Evolutionary conservation across 2,797 vertebrate genomes (phyloP).

Genomic region (Austrolebias charrua): DNA sequence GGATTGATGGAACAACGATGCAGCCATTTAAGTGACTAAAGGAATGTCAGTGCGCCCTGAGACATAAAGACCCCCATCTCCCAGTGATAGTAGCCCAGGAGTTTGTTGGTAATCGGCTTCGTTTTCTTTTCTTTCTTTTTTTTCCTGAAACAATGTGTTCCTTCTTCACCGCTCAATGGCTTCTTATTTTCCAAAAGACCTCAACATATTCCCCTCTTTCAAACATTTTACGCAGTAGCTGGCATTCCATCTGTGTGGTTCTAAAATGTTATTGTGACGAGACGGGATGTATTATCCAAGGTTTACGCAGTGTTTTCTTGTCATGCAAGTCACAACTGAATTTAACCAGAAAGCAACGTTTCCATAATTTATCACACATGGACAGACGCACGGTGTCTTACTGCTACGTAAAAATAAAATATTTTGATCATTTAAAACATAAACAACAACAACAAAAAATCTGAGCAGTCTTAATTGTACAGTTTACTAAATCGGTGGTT

Average conservation of each 20-base stretch:
- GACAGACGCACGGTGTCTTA: slow-evolving; percentile 14
- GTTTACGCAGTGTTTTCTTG: slow-evolving; percentile 27
- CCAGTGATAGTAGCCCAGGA: slow-evolving; percentile 57
- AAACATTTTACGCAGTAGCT: slow-evolving; percentile 61
- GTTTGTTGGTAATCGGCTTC: slow-evolving; percentile 57
- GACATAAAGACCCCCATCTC: slow-evolving; percentile 50
- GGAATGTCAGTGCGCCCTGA: slow-evolving; percentile 13
- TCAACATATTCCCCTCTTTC: slow-evolving; percentile 25
- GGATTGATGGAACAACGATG: slow-evolving; percentile 12
- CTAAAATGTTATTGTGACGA: slow-evolving; percentile 57
- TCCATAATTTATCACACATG: slow-evolving; percentile 10
- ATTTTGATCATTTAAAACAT: too few relatives aligned
- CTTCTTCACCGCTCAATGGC: slow-evolving; percentile 69
- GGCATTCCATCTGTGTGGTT: slow-evolving; percentile 58
- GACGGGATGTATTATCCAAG: slow-evolving; percentile 37
- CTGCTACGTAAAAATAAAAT: slow-evolving; percentile 26
- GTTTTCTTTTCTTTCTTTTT: slow-evolving; percentile 29
- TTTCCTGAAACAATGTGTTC: slow-evolving; percentile 65
- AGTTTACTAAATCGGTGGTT: slow-evolving; percentile 9
- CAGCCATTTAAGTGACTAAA: slow-evolving; percentile 54
- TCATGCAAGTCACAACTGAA: slow-evolving; percentile 33
- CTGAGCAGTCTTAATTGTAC: slow-evolving; percentile 1
- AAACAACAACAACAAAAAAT: too few relatives aligned
- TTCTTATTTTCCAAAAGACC: slow-evolving; percentile 58
- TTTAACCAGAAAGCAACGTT: slow-evolving; percentile 10